Evolutionary conservation across 35 echinoderm and acorn worm genomes (phyloP), one percentile per base, ranked within the genome.

Genomic region (Amphiura filiformis): DNA sequence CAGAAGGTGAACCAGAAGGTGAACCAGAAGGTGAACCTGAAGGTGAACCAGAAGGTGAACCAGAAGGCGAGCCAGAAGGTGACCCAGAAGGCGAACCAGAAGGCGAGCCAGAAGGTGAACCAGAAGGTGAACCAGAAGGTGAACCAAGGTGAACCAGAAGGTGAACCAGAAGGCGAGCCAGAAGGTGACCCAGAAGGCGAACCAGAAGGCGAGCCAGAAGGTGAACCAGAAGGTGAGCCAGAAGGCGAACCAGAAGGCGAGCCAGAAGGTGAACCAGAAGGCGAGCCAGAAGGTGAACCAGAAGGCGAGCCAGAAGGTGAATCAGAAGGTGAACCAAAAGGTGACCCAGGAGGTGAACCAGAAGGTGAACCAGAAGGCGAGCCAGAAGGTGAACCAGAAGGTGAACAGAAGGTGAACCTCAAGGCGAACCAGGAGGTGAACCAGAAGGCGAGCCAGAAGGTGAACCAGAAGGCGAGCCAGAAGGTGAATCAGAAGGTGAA

Each of bases 191-290:
- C 89, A 41, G 35, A 38, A 78, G 84, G 38, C 13, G 90, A 92
- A 76, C 78, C 78, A 30, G 85, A 88, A 80, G 36, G 80, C 1
- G 86, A 93, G 56, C 86, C 86, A 37, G 83, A 49, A 22, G 34
- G n/a, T 36, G 91, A 93, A 75, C 78, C 87, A 31, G 91, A 93
- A 84, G 47, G 57, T 9, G 80, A 89, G 57, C 91, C 81, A 3
- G 39, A 40, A 31, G 38, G 20, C 11, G 64, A 57, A 1, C 39
- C 80, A 40, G 80, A 92, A 87, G 37, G 37, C 30, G 90, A 92
- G 31, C 39, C 76, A 15, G 78, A 82, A 44, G 34, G 76, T 34
- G 90, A 91, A 40, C 75, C 83, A 37, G 76, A 40, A 44, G 38
- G 83, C 47, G 90, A 91, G 80, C 39, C 76, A 18, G 40, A 38